These are phyloP conservation scores for Lycophotia porphyrea DNA, from an alignment of 2,888 invertebrate species.

Conservation along the genomic window DNA sequence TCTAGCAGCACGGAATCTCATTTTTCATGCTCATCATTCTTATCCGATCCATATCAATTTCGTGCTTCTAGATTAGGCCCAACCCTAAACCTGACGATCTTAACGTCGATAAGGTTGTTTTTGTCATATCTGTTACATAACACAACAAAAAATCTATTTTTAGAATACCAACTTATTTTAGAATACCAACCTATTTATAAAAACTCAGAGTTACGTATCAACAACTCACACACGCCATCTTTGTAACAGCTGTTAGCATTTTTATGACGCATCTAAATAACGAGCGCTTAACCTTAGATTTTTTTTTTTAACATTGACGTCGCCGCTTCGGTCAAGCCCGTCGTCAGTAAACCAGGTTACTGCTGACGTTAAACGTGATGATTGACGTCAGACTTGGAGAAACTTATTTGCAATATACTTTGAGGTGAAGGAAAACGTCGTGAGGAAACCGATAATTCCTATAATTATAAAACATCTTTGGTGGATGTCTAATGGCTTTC, in stretches of 20 bases:
- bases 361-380: not conserved
- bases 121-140: not conserved
- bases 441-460: not conserved
- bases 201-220: not conserved
- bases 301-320: constrained; percentile 28
- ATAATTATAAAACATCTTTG: not conserved
- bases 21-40: no score
- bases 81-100: not conserved
- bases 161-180: not conserved
- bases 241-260: not conserved
- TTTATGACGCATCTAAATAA: constrained; percentile 20
- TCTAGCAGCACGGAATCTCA: no score
- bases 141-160: not conserved
- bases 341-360: not conserved
- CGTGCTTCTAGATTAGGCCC: not conserved
- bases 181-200: not conserved
- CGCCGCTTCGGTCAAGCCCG: not conserved
- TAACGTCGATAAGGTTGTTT: not conserved
- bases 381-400: constrained; percentile 22
- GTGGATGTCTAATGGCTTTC: not conserved
- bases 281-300: not conserved
- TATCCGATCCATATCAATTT: no score
- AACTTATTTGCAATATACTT: constrained; percentile 7
- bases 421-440: not conserved
- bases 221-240: not conserved